These are phyloP conservation scores for Symphodus melops DNA, from an alignment of 2,113 vertebrate species.

Conservation along the genomic window DNA sequence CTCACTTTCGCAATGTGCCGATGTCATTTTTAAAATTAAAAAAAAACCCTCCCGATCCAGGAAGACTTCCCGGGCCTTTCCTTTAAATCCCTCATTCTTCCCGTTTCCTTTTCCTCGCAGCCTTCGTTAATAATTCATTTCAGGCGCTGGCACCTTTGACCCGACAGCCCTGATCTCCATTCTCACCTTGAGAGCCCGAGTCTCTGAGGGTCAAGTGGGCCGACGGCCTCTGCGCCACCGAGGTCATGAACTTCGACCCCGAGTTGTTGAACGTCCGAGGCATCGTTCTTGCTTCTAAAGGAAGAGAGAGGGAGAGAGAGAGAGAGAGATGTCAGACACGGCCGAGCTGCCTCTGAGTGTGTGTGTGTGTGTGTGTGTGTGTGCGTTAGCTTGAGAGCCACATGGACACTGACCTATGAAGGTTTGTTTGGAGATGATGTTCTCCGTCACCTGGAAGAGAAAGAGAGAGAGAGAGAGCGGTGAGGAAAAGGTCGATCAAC, in stretches of 20 bases:
- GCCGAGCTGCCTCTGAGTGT: background rate
- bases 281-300: conserved; percentile 83
- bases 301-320: conserved; percentile 34
- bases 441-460: conserved; percentile 85
- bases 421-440: conserved; percentile 80
- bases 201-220: conserved; percentile 84
- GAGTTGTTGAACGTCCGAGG: conserved; percentile 81
- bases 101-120: no score
- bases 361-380: conserved; percentile 23
- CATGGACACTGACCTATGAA: conserved; percentile 81
- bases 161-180: background rate
- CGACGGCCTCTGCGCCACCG: conserved; percentile 81
- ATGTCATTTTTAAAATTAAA: no score
- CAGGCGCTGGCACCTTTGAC: background rate
- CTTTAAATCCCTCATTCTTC: no score
- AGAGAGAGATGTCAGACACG: background rate
- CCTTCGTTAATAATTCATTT: no score
- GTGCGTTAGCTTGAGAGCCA: background rate
- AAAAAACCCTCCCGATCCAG: no score
- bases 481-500: background rate
- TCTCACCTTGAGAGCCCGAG: conserved; percentile 76
- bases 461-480: background rate
- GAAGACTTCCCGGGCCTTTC: no score
- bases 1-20: no score
- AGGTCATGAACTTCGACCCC: conserved; percentile 79